Conservation (phyloP, 2,888 invertebrate genomes). For the Drosophila villosipedis region DNA sequence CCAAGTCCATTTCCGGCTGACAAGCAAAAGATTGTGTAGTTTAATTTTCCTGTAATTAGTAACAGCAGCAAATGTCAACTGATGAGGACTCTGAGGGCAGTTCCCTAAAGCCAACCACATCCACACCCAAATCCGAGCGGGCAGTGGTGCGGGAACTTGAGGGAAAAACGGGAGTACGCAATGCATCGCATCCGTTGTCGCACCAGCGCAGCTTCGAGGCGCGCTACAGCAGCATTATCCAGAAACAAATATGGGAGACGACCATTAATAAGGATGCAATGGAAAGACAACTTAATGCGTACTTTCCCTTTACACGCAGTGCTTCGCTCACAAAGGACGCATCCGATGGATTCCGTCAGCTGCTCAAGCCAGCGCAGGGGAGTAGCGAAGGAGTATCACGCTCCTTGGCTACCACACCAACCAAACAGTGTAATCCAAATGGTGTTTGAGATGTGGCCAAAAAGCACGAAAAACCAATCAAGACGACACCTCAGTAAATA, state of each 20-base stretch:
- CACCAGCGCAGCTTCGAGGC: conserved; percentile 84
- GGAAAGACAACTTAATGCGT: conserved; percentile 90
- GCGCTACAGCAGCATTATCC: conserved; percentile 84
- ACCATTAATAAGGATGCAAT: conserved; percentile 85
- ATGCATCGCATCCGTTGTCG: conserved; percentile 52
- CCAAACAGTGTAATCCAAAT: conserved; percentile 35
- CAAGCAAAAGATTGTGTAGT: conserved; percentile 20
- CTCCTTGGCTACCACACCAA: conserved; percentile 68
- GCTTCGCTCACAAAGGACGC: conserved; percentile 60
- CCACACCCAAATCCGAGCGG: conserved; percentile 33
- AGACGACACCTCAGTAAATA: conserved; percentile 12
- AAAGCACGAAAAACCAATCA: conserved; percentile 9
- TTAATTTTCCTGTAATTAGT: conserved; percentile 77
- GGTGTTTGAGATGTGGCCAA: conserved; percentile 60
- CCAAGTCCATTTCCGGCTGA: conserved; percentile 13
- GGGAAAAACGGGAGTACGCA: conserved; percentile 31
- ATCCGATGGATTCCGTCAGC: conserved; percentile 37
- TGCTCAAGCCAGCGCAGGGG: conserved; percentile 30
- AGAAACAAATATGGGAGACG: conserved; percentile 84
- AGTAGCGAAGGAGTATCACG: conserved; percentile 24
- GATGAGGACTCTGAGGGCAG: conserved; percentile 67
- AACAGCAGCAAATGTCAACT: conserved; percentile 55
- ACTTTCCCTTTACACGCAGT: conserved; percentile 87
- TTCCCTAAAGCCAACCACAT: conserved; percentile 52
- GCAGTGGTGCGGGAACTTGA: conserved; percentile 17